Evolutionary conservation across 2,113 vertebrate species (phyloP), one percentile per base, ranked within the genome.

Genomic region (Egretta garzetta): DNA sequence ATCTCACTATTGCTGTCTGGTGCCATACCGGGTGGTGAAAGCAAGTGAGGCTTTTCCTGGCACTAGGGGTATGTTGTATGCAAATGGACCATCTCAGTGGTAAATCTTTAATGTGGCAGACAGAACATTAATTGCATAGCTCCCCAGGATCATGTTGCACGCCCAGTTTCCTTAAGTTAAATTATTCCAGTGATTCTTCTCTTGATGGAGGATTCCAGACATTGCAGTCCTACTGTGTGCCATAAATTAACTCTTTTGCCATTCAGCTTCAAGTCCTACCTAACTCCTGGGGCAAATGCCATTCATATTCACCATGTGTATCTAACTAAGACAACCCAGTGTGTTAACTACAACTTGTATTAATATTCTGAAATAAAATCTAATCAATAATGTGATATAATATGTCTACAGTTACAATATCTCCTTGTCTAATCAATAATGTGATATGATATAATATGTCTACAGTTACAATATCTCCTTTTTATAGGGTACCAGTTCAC

Each of bases 61-160:
- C 95, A 96, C 74, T 80, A 23, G 55, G 76, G 70, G 63, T 92
- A 90, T 86, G 94, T 86, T 96, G 66, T 96, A 95, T 94, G 94
- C 92, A 97, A 96, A 96, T 94, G 90, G 93, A 80, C 75, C 66
- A 72, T 91, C 93, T 95, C 92, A 63, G 86, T 94, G 95, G 89
- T 94, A 97, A 95, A 96, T 94, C 91, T 95, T 95, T 94, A 95
- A 94, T 91, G 82, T 96, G 94, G 82, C 90, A 95, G 91, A 88
- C 91, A 88, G 85, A 95, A 94, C 92, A 93, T 96, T 97, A 97
- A 97, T 96, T 96, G 93, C 70, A 73, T 43, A 82, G 62, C 76
- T 97, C 92, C 85, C 94, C 41, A 67, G 88, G 93, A 93, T 84
- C 12, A 28, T 76, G 84, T 72, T 92, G 87, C 53, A 70, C 11